Evolutionary conservation across 1,140 invertebrate genomes (phyloP), one percentile per base, ranked within the genome.

Genomic region (Pachyrhynchus sulphureomaculatus): DNA sequence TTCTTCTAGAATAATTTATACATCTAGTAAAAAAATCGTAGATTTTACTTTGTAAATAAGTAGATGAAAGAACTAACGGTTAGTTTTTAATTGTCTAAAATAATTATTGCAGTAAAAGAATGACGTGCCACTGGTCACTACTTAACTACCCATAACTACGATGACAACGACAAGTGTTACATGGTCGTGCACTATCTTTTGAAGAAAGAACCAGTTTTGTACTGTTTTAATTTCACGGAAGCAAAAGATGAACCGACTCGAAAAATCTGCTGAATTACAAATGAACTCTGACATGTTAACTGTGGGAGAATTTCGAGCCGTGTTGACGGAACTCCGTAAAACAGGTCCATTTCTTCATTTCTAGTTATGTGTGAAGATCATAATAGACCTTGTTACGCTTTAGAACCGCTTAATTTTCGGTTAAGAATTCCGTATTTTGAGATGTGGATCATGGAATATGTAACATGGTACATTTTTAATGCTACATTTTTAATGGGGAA

Each of bases 201-300:
- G 12, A 29, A 6, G 5, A 29, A 29, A 29, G 26, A 29, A 29
- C 26, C 26, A 2, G 26, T 29, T 29, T 29, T 29, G 26, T 29
- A 9, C 5, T 29, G 26, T 29, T 29, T 29, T 29, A 29, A 29
- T 29, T 29, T 29, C 26, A 29, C 26, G 41, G 41, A 44, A 44
- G 20, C 17, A 12, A 44, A 23, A 44, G 41, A 44, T 44, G 41
- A n/a, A 20, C 15, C 15, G 13, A 39, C 13, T 18, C 6, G 36
- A 18, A 44, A 15, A 44, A 20, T 44, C 41, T 44, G 41, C 20
- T 6, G 41, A 44, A 44, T 44, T 44, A 44, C 41, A 21, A 15
- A 13, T 41, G 36, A 33, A 62, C 53, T 44, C 39, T 8, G 47
- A 24, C 47, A 21, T 12, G 13, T n/a, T 63, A 63, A 63, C 61